Conservation (phyloP, 53 echinoderm and acorn worm genomes). For the Astropecten irregularis region DNA sequence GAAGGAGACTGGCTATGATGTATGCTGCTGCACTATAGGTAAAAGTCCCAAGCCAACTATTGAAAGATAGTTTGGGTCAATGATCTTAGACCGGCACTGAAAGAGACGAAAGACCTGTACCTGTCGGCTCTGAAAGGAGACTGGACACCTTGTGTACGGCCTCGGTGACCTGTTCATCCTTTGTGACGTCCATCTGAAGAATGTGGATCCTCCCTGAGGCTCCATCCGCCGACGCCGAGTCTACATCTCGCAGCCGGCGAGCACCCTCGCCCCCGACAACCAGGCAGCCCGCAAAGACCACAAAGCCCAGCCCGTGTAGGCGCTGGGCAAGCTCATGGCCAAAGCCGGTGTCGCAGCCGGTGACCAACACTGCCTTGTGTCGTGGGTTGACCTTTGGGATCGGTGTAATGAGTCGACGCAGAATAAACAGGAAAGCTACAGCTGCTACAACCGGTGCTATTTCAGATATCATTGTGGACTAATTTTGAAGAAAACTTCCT, state of each 20-base stretch:
- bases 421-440: not conserved
- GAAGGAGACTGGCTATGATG: too few species aligned
- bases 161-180: slow-evolving; percentile 65
- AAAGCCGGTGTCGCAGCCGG: slow-evolving; percentile 87
- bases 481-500: too few species aligned
- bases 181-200: slow-evolving; percentile 79
- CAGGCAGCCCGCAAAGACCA: slow-evolving; percentile 77
- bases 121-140: slow-evolving; percentile 5
- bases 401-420: not conserved
- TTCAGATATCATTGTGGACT: not conserved
- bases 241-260: slow-evolving; percentile 39
- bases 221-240: not conserved
- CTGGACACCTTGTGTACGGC: slow-evolving; percentile 63
- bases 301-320: slow-evolving; percentile 70
- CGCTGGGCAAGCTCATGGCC: slow-evolving; percentile 76
- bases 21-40: too few species aligned
- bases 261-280: slow-evolving; percentile 72
- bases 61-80: too few species aligned
- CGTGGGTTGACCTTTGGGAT: not conserved
- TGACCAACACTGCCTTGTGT: slow-evolving; percentile 73
- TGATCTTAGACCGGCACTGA: too few species aligned
- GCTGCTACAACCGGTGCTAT: not conserved
- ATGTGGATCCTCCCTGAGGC: slow-evolving; percentile 14
- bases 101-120: too few species aligned
- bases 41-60: too few species aligned